Conservation (phyloP, 1,140 invertebrate species). For the Anoplolepis gracilipes region DNA sequence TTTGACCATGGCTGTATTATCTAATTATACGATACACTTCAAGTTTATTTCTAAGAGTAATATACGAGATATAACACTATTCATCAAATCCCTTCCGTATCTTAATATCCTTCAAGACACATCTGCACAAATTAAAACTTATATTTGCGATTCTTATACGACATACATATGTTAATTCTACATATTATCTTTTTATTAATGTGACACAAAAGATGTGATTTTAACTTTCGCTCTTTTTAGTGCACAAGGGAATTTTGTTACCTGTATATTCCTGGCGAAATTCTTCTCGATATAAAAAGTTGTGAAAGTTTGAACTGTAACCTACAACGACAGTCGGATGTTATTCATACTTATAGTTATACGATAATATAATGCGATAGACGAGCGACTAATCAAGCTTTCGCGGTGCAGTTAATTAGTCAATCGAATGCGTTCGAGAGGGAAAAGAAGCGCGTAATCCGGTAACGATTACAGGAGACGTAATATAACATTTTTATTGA, state of each 20-base stretch:
- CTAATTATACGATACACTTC: no score
- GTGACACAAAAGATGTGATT: not conserved
- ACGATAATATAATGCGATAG: slow-evolving; percentile 18
- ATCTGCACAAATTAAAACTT: not conserved
- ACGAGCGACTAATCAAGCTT: slow-evolving; percentile 30
- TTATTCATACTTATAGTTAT: slow-evolving; percentile 21
- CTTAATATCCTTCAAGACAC: no score
- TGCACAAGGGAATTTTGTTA: slow-evolving; percentile 5
- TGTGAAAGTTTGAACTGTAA: slow-evolving; percentile 63
- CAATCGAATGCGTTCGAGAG: not conserved
- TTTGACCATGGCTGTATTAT: no score
- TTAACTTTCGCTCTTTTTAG: slow-evolving; percentile 34
- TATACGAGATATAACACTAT: not conserved
- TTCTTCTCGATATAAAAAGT: slow-evolving; percentile 32
- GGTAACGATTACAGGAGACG: slow-evolving; percentile 24
- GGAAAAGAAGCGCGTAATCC: slow-evolving; percentile 9
- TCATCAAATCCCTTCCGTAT: no score
- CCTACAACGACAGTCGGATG: slow-evolving; percentile 23
- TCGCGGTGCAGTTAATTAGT: slow-evolving; percentile 36
- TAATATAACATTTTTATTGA: slow-evolving; percentile 51
- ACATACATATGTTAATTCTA: no score
- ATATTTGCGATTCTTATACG: no score
- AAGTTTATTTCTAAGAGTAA: no score
- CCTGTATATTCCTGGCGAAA: not conserved
- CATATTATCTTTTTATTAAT: not conserved